phyloP scores from a whole-genome alignment of 2,113 vertebrate genomes.

The cattle (Bos taurus) region DNA sequence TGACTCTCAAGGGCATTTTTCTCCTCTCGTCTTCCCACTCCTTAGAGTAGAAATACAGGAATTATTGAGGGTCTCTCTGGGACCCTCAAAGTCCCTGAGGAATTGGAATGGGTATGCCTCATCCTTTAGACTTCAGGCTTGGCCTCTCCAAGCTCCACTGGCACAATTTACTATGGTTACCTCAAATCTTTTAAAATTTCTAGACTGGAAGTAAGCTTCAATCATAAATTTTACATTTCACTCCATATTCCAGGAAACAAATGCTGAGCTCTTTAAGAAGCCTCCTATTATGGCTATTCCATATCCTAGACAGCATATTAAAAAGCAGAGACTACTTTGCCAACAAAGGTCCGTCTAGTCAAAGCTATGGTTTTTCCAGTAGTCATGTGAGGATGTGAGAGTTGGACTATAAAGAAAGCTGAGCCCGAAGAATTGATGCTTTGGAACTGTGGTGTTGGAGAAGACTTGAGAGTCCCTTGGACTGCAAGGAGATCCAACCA shows the following conservation, averaged over 20 bases:
- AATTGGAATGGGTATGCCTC: background rate
- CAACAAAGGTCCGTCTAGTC: background rate
- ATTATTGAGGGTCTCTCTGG: background rate
- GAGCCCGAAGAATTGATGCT: background rate
- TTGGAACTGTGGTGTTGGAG: background rate
- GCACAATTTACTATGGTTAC: background rate
- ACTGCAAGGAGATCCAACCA: background rate
- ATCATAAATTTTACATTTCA: background rate
- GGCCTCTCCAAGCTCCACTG: background rate
- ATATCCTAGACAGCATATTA: background rate
- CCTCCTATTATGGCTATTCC: background rate
- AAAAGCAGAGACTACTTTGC: background rate
- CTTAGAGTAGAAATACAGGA: background rate
- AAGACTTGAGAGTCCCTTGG: background rate
- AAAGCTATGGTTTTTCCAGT: background rate
- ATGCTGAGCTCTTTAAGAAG: background rate
- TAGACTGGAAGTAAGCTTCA: background rate
- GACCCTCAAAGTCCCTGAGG: background rate
- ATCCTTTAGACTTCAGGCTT: background rate
- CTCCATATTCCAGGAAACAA: background rate
- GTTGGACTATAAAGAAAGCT: background rate
- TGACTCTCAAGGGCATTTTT: background rate
- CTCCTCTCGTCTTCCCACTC: fast-evolving
- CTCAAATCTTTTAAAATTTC: background rate
- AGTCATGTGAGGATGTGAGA: background rate